Evolutionary conservation across 1,140 invertebrate species (phyloP).

Genomic region (Drosophila kanapiae): DNA sequence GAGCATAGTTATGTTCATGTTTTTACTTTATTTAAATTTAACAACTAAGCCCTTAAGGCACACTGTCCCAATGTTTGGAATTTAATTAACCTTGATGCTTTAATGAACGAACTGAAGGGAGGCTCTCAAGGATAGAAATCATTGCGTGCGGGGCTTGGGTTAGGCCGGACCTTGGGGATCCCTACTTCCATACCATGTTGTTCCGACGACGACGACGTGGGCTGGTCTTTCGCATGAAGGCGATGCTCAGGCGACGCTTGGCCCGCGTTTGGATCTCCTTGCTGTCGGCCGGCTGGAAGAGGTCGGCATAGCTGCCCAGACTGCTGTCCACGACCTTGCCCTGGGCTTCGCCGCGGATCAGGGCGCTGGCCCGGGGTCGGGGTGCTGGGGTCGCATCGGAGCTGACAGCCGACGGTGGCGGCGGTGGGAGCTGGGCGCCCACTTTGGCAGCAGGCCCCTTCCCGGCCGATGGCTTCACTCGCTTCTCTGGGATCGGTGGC

Average conservation of each 20-base stretch:
- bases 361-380: too few species aligned
- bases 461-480: background rate
- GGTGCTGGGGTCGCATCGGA: too few species aligned
- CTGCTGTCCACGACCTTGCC: conserved; percentile 38
- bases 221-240: conserved; percentile 37
- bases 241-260: conserved; percentile 60
- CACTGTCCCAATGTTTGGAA: conserved; percentile 17
- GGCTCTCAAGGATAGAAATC: background rate
- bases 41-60: background rate
- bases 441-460: background rate
- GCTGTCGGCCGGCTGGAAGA: conserved; percentile 10
- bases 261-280: conserved; percentile 36
- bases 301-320: conserved; percentile 58
- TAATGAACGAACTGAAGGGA: conserved; percentile 6
- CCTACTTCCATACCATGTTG: conserved; percentile 14
- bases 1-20: too few species aligned
- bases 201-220: background rate
- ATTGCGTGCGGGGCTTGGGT: background rate
- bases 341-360: background rate
- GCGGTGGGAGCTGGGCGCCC: conserved; percentile 1
- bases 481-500: background rate
- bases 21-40: background rate
- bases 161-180: too few species aligned
- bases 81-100: conserved; percentile 21
- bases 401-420: background rate